Conservation (phyloP, 2,797 vertebrate genomes). For the Botia almorhae region DNA sequence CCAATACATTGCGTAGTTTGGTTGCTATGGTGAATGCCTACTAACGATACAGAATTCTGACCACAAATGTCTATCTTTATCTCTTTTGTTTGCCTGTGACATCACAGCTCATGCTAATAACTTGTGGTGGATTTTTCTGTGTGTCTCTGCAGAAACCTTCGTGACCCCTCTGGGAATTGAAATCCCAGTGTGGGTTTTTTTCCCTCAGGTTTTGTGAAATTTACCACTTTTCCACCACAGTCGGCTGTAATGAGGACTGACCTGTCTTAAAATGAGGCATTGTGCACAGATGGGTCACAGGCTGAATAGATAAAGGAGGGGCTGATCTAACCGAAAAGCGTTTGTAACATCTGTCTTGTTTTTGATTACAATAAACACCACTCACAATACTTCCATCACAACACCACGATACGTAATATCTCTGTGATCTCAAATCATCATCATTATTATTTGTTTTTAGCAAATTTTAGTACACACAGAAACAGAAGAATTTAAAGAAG, state of each 20-base stretch:
- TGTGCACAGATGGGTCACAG: slow-evolving; percentile 52
- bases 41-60: slow-evolving; percentile 49
- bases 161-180: slow-evolving; percentile 43
- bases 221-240: slow-evolving; percentile 29
- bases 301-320: slow-evolving; percentile 42
- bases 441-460: background rate
- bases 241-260: slow-evolving; percentile 55
- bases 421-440: background rate
- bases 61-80: slow-evolving; percentile 37
- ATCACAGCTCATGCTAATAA: slow-evolving; percentile 23
- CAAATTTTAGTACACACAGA: background rate
- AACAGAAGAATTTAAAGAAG: background rate
- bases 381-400: background rate
- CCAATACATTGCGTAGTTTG: slow-evolving; percentile 35
- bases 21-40: slow-evolving; percentile 49
- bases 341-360: slow-evolving; percentile 24
- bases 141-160: slow-evolving; percentile 3
- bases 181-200: slow-evolving; percentile 28
- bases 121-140: background rate
- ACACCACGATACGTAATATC: background rate
- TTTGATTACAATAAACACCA: slow-evolving; percentile 13
- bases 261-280: slow-evolving; percentile 48
- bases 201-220: slow-evolving; percentile 31
- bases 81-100: slow-evolving; percentile 1
- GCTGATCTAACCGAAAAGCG: slow-evolving; percentile 16